Evolutionary conservation across 2,797 vertebrate genomes (phyloP).

Genomic region (Microcaecilia unicolor): DNA sequence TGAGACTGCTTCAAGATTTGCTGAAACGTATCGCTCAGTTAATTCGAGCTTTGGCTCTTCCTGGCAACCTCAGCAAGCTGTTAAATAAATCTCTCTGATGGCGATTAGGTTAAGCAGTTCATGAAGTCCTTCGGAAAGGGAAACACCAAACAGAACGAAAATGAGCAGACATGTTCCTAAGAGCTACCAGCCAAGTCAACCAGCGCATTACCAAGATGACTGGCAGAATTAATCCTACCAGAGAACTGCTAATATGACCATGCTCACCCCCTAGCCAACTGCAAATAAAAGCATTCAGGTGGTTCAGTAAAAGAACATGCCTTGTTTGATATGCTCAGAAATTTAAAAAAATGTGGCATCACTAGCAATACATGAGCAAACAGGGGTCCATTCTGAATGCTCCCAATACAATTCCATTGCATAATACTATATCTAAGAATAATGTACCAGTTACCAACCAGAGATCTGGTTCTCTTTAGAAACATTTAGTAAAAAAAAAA

Average conservation of each 20-base stretch:
- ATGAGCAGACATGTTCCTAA: constrained; percentile 2
- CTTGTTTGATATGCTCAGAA: neutral
- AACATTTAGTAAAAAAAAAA: no score
- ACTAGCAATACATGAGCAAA: neutral
- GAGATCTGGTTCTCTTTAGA: no score
- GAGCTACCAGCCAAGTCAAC: neutral
- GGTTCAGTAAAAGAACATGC: neutral
- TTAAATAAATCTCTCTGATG: constrained; percentile 5
- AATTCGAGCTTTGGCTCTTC: constrained; percentile 3
- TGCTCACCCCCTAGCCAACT: neutral
- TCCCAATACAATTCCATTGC: neutral
- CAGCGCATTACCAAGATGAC: neutral
- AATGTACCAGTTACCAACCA: neutral
- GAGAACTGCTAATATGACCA: neutral
- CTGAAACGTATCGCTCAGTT: constrained; percentile 6
- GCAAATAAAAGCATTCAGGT: neutral
- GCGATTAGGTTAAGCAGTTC: constrained; percentile 25
- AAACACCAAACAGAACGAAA: constrained; percentile 15
- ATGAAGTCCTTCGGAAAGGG: neutral
- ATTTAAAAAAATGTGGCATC: neutral
- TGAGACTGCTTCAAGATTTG: constrained; percentile 8
- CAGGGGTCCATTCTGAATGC: neutral
- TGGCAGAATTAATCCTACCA: constrained; percentile 8
- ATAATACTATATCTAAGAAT: neutral
- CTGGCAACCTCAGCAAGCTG: neutral